Evolutionary conservation across 2,113 vertebrate species (phyloP), one percentile per base, ranked within the genome.

Genomic region (Aspiorhynchus laticeps): DNA sequence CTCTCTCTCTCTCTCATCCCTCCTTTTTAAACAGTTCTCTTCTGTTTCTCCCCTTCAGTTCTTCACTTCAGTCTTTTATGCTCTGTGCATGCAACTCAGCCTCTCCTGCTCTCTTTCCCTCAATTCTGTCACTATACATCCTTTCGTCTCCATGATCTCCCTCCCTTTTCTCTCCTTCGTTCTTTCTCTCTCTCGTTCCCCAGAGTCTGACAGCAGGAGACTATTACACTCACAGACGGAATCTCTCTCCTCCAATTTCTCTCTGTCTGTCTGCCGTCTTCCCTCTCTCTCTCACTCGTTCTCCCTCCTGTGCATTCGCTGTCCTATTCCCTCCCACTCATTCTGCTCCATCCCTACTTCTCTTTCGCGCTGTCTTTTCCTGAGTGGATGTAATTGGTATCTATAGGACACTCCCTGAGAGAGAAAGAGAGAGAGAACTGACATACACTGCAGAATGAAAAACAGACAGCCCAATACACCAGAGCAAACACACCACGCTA

Each of bases 311-410:
- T 83, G 43, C 87, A 80, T 85, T 81, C 61, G 1, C 51, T 81
- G 56, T 46, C 81, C 61, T 31, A 73, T 78, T 38, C 81, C 74
- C 26, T 80, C 73, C 61, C 82, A 48, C 77, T 80, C 38, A 31
- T 78, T 59, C 63, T 15, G 61, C 74, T 85, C 78, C 75, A 76
- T 56, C 46, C 63, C 74, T 76, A 53, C 71, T 82, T 80, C 88
- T 86, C 84, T 89, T 88, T 71, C 87, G 89, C 87, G 86, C 86
- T 89, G 90, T 69, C 80, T 81, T 92, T 92, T 93, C 93, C 92
- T 93, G 91, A 93, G 93, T 94, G 92, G 92, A 93, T 94, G 93
- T 95, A 95, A 95, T 95, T 94, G 93, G 93, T 93, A 94, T 93
- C 90, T 90, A 90, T 93, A 92, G 91, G 93, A 92, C 81, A 91